phyloP scores from a whole-genome alignment of 2,113 vertebrate species.

The Podarcis cretensis region DNA sequence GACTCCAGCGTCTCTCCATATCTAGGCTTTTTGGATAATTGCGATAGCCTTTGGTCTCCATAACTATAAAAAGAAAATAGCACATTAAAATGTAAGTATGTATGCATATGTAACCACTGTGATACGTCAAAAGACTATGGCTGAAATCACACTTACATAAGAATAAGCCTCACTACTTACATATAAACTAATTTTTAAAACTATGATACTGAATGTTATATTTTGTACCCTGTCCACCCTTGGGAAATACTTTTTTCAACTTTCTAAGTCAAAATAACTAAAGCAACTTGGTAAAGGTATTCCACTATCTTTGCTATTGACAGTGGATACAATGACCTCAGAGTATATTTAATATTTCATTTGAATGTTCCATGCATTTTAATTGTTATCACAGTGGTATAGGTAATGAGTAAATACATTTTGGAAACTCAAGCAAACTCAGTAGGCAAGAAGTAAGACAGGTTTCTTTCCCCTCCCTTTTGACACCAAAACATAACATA shows the following conservation, averaged over 20 bases:
- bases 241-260: not conserved
- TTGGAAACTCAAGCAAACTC: not conserved
- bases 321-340: not conserved
- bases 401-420: not conserved
- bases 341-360: not conserved
- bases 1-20: slow-evolving; percentile 92
- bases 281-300: not conserved
- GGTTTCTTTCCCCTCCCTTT: not conserved
- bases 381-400: not conserved
- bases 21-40: slow-evolving; percentile 91
- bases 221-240: not conserved
- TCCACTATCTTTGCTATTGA: not conserved
- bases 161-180: not conserved
- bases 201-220: not conserved
- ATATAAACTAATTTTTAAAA: not conserved
- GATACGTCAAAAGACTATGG: not conserved
- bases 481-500: not conserved
- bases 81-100: slow-evolving; percentile 65
- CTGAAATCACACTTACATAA: not conserved
- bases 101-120: not conserved
- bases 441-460: not conserved
- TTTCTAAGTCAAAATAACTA: not conserved
- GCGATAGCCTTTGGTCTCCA: slow-evolving; percentile 98
- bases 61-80: slow-evolving; percentile 80
- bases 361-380: not conserved